phyloP scores from a whole-genome alignment of 2,113 vertebrate genomes.

The Crotophaga sulcirostris region DNA sequence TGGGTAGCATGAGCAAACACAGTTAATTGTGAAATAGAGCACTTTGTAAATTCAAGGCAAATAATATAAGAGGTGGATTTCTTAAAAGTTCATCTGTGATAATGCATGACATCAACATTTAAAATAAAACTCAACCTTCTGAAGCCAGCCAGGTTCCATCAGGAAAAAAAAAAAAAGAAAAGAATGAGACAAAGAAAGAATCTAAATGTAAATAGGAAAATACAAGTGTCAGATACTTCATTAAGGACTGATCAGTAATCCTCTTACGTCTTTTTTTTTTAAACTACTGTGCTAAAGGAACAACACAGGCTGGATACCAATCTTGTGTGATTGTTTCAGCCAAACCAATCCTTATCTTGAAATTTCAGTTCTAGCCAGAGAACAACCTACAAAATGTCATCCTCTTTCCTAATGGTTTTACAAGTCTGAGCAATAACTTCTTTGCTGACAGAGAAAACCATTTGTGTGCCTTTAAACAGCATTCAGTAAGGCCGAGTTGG shows the following conservation, averaged over 20 bases:
- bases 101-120: background rate
- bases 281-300: background rate
- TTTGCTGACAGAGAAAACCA: background rate
- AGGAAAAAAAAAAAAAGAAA: background rate
- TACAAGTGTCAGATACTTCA: conserved; percentile 21
- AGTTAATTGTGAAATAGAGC: background rate
- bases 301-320: background rate
- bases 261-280: background rate
- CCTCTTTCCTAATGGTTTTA: background rate
- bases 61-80: background rate
- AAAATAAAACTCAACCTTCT: conserved; percentile 14
- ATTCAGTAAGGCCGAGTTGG: background rate
- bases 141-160: background rate
- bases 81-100: background rate
- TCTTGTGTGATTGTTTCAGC: background rate
- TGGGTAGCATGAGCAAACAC: background rate
- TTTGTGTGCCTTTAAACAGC: background rate
- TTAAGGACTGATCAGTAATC: conserved; percentile 48
- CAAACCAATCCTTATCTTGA: background rate
- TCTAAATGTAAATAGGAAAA: conserved; percentile 59
- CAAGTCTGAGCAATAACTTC: background rate
- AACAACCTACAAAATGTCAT: background rate
- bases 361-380: background rate
- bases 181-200: conserved; percentile 38
- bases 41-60: background rate